phyloP scores from a whole-genome alignment of 2,888 invertebrate species.

The Heliconius ethilla region DNA sequence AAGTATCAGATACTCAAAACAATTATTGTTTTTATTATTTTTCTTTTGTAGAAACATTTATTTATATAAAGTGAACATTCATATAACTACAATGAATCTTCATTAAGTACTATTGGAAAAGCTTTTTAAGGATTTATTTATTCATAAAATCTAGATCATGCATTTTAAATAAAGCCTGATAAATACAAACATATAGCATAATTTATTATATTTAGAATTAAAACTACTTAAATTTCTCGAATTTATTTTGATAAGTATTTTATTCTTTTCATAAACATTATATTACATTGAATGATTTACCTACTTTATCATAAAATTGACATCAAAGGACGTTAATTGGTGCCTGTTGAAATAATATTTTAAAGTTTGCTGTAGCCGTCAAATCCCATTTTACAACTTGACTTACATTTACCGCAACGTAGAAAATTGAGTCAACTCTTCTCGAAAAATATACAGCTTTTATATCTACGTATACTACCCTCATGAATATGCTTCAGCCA shows the following conservation, averaged over 20 bases:
- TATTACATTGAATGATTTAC: not conserved
- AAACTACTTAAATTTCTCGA: no score
- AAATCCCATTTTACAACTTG: constrained; percentile 19
- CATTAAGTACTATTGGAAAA: not conserved
- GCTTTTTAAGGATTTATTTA: not conserved
- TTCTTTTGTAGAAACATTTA: not conserved
- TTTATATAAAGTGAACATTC: not conserved
- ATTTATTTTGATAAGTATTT: no score
- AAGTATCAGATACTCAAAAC: not conserved
- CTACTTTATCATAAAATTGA: not conserved
- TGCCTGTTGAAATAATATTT: constrained; percentile 3
- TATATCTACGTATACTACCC: not conserved
- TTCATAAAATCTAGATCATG: not conserved
- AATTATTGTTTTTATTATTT: not conserved
- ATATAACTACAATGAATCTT: not conserved
- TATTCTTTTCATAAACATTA: not conserved
- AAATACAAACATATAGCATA: not conserved
- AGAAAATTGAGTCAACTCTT: constrained; percentile 27
- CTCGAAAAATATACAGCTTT: constrained; percentile 18
- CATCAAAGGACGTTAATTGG: constrained; percentile 52
- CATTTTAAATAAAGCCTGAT: not conserved
- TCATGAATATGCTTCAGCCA: constrained; percentile 16
- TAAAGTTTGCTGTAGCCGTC: constrained; percentile 8
- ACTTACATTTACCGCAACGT: constrained; percentile 22
- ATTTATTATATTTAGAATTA: no score